phyloP scores from a whole-genome alignment of 2,888 invertebrate genomes.

The Maniola hyperantus region DNA sequence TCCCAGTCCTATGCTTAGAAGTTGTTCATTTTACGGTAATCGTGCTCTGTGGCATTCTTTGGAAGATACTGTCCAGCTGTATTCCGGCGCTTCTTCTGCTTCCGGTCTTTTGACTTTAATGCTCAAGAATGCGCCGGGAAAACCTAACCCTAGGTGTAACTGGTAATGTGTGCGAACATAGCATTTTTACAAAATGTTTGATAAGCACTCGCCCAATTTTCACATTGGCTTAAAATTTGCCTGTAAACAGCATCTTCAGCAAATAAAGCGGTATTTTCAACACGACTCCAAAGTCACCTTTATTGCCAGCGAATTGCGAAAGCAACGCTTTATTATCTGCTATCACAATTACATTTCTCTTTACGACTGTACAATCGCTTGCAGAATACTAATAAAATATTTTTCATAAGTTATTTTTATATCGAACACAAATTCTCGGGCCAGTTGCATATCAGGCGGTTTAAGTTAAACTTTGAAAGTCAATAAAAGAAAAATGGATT shows the following conservation, averaged over 20 bases:
- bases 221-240: neutral
- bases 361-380: slow-evolving; percentile 41
- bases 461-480: neutral
- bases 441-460: neutral
- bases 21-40: too few relatives aligned
- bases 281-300: slow-evolving; percentile 35
- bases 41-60: neutral
- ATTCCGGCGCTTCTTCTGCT: too few relatives aligned
- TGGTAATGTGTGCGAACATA: too few relatives aligned
- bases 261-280: slow-evolving; percentile 30
- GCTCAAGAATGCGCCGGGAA: too few relatives aligned
- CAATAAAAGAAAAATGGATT: too few relatives aligned
- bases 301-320: slow-evolving; percentile 33
- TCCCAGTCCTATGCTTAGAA: too few relatives aligned
- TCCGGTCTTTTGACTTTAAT: too few relatives aligned
- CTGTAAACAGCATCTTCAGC: slow-evolving; percentile 24
- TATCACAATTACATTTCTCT: slow-evolving; percentile 46
- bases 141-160: too few relatives aligned
- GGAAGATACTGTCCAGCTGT: too few relatives aligned
- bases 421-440: neutral
- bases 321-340: slow-evolving; percentile 44
- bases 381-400: slow-evolving; percentile 7
- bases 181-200: too few relatives aligned
- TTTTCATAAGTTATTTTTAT: neutral
- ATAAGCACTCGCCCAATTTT: too few relatives aligned